Percentiles rank a stretch among this genome's conserved stretches.
These are phyloP conservation scores for Crotophaga sulcirostris DNA, from an alignment of 2,113 vertebrate species.

Conservation along the genomic window DNA sequence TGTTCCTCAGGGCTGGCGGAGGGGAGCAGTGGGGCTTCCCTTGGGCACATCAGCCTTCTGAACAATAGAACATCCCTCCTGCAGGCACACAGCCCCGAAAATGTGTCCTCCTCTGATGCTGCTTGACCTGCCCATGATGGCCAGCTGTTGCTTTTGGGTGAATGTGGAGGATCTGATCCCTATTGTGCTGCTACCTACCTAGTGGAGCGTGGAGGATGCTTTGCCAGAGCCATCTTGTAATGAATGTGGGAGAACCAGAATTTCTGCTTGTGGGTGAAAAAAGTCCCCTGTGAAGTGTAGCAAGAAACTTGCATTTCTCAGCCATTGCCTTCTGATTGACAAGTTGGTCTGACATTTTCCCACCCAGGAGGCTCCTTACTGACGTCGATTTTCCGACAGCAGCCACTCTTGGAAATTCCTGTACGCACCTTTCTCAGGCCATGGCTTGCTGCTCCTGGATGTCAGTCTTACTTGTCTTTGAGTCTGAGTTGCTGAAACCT, in stretches of 20 bases:
- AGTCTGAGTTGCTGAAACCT: not conserved
- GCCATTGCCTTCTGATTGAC: fast-evolving
- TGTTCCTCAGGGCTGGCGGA: not conserved
- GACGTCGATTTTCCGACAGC: not conserved
- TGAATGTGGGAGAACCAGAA: not conserved
- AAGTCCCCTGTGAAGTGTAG: fast-evolving
- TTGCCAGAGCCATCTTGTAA: fast-evolving
- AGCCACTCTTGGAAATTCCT: not conserved
- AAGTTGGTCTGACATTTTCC: not conserved
- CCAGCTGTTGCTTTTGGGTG: not conserved
- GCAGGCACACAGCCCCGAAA: not conserved
- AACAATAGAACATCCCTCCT: not conserved
- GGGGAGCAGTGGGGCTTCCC: not conserved
- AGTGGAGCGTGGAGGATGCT: not conserved
- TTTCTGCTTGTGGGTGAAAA: not conserved
- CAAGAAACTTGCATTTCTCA: not conserved
- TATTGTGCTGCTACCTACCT: not conserved
- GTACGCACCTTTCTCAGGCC: not conserved
- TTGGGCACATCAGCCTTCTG: not conserved
- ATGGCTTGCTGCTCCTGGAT: not conserved
- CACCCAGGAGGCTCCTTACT: not conserved
- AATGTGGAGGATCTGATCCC: not conserved
- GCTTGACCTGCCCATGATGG: not conserved
- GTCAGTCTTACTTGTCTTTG: not conserved
- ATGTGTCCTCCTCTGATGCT: fast-evolving